Evolutionary conservation across 2,797 vertebrate species (phyloP), one percentile per base, ranked within the genome.

Genomic region (Sphenopsis melanotis): DNA sequence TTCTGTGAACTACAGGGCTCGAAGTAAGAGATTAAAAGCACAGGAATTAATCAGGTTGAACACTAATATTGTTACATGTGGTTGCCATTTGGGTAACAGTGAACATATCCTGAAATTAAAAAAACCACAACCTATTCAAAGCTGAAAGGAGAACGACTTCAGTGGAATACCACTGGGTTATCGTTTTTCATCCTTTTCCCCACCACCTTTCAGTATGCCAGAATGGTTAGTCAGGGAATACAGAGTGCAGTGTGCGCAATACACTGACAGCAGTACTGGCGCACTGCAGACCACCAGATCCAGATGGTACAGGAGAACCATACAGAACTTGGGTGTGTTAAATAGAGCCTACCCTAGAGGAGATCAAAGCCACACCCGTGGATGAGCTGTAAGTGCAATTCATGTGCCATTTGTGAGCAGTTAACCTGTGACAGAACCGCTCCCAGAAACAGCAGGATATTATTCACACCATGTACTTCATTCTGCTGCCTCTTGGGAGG

Each of bases 1-100:
- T 27, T 13, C 26, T 41, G 75, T 57, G 46, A 93, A 89, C 46
- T 64, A 74, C 53, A 59, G 46, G 2, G 4, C 36, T 88, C 39
- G 88, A 87, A 87, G 60, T 29, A 74, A 83, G 88, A 83, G 49
- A 92, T 76, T 82, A 89, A 90, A 90, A 84, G 50, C 61, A 78
- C 5, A 24, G 39, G 39, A 90, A 93, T 89, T 70, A 89, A 75
- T 89, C 78, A 71, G 17, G 61, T 52, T 59, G 46, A 83, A 78
- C 42, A 34, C 23, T 84, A 78, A 83, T 29, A 81, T 6, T 42
- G 46, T 83, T 93, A 92, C 41, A 87, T 69, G 57, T 75, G 46
- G 87, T 50, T 85, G 68, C 64, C 61, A 46, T 92, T 77, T 71
- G 65, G 32, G 29, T 66, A 72, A 76, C 59, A 83, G 61, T 22